These are phyloP conservation scores for Dusona sp. DNA, from an alignment of 2,888 invertebrate species.

Conservation along the genomic window DNA sequence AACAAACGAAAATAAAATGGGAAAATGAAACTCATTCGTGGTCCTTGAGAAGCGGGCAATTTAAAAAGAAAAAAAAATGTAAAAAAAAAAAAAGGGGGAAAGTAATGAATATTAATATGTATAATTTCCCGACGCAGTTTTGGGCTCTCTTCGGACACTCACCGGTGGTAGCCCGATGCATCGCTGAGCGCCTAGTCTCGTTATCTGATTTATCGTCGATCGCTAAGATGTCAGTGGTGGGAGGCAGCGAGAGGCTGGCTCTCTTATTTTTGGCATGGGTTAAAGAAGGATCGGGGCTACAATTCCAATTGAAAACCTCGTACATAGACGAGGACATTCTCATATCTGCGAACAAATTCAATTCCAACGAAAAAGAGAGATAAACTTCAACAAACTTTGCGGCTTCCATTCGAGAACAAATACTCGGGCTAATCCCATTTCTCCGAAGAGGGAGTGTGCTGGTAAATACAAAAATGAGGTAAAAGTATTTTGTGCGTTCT, in stretches of 20 bases:
- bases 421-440: slow-evolving; percentile 14
- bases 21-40: slow-evolving; percentile 20
- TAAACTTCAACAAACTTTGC: slow-evolving; percentile 27
- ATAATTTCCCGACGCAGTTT: slow-evolving; percentile 66
- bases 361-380: slow-evolving; percentile 63
- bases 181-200: slow-evolving; percentile 82
- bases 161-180: slow-evolving; percentile 83
- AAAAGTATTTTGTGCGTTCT: slow-evolving; percentile 5
- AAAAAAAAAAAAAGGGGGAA: slow-evolving; percentile 8
- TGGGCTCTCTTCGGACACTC: slow-evolving; percentile 77
- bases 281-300: slow-evolving; percentile 84
- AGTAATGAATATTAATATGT: slow-evolving; percentile 17
- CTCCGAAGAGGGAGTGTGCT: background rate
- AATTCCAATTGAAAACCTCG: slow-evolving; percentile 90
- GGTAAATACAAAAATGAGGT: background rate
- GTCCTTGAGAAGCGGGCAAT: slow-evolving; percentile 25
- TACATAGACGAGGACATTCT: slow-evolving; percentile 90
- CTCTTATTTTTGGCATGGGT: slow-evolving; percentile 84
- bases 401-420: slow-evolving; percentile 24
- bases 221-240: slow-evolving; percentile 84
- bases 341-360: slow-evolving; percentile 86
- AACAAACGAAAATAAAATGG: slow-evolving; percentile 41
- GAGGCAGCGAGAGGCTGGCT: slow-evolving; percentile 84
- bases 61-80: slow-evolving; percentile 3
- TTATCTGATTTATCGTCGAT: slow-evolving; percentile 83